These are phyloP conservation scores for Drosophila helvetica DNA, from an alignment of 2,888 invertebrate genomes.

Conservation along the genomic window DNA sequence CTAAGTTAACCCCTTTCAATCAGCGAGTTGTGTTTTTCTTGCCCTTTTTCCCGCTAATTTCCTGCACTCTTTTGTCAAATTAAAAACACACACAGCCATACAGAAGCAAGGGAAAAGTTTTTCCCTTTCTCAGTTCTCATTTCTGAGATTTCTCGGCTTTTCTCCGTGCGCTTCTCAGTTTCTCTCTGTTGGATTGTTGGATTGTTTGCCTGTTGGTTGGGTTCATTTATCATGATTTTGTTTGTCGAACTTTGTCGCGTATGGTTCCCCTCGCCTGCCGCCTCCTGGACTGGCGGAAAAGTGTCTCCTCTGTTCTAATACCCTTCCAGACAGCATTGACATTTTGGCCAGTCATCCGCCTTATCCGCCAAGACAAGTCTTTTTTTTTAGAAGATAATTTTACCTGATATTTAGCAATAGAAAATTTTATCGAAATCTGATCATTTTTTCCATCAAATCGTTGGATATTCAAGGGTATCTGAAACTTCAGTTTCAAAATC, in stretches of 20 bases:
- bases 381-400: no score
- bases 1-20: conserved; percentile 68
- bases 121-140: conserved; percentile 10
- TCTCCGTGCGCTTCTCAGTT: conserved; percentile 20
- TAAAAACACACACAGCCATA: conserved; percentile 61
- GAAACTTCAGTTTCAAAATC: not conserved
- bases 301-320: conserved; percentile 63
- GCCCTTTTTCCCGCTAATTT: conserved; percentile 69
- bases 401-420: no score
- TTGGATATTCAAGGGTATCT: not conserved
- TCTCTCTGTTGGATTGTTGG: conserved; percentile 28
- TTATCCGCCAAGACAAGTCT: no score
- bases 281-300: conserved; percentile 74
- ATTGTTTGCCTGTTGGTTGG: conserved; percentile 70
- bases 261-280: conserved; percentile 10
- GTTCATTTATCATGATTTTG: conserved; percentile 80
- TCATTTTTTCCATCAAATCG: no score
- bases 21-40: conserved; percentile 68
- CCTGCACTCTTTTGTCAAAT: conserved; percentile 73
- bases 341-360: not conserved
- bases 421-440: no score
- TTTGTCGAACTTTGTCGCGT: conserved; percentile 72
- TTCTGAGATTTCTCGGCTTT: not conserved
- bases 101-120: conserved; percentile 56
- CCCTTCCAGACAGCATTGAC: not conserved